Percentiles rank a stretch among this genome's conserved stretches.
Conservation (phyloP, 92 coral and sea anemone genomes). For the Pocillopora meandrina region DNA sequence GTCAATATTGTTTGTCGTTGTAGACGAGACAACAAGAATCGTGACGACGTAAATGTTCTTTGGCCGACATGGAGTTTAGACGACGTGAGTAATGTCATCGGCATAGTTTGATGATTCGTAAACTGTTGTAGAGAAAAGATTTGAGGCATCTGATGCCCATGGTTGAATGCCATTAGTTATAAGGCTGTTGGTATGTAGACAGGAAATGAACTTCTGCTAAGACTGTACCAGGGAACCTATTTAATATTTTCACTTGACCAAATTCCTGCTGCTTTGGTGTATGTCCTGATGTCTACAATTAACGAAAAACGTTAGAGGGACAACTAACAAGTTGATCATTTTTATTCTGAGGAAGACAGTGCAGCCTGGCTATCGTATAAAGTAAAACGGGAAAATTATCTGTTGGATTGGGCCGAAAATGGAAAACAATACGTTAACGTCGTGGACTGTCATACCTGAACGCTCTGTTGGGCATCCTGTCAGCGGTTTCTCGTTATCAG, state of each 20-base stretch:
- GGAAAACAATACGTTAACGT: slow-evolving; percentile 10
- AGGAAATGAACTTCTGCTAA: too few relatives aligned
- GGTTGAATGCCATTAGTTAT: too few relatives aligned
- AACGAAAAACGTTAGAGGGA: neutral
- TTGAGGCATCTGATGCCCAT: too few relatives aligned
- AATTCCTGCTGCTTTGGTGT: neutral
- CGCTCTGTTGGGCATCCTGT: slow-evolving; percentile 18
- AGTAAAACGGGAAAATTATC: neutral
- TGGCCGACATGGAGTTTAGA: too few relatives aligned
- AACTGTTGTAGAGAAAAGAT: too few relatives aligned
- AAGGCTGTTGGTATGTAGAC: too few relatives aligned
- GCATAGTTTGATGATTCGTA: too few relatives aligned
- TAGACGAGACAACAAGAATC: neutral
- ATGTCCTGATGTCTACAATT: neutral
- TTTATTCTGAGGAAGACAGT: neutral
- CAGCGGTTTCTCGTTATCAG: slow-evolving; percentile 37
- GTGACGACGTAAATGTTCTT: neutral
- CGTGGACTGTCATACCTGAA: slow-evolving; percentile 9
- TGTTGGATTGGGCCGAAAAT: neutral
- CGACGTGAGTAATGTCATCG: neutral
- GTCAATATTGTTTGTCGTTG: neutral
- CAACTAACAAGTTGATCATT: neutral
- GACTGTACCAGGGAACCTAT: too few relatives aligned
- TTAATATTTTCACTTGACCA: neutral
- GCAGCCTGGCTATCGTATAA: neutral